phyloP scores from a whole-genome alignment of 1,140 invertebrate genomes.

The Drosophila repletoides region DNA sequence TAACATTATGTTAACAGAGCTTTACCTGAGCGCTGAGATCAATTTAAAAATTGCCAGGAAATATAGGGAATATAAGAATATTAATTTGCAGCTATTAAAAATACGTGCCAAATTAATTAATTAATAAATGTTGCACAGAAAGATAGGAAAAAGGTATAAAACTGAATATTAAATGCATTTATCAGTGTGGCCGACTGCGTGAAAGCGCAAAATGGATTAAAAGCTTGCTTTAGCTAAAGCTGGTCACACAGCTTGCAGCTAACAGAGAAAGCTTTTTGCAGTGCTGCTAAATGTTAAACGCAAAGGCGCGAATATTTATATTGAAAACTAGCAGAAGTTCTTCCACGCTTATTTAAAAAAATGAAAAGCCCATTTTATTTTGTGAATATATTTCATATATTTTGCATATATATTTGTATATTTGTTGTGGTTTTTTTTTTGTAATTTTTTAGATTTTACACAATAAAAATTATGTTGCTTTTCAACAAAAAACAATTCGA shows the following conservation, averaged over 20 bases:
- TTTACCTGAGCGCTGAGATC: slow-evolving; percentile 29
- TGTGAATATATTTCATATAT: slow-evolving; percentile 54
- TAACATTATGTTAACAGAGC: slow-evolving; percentile 13
- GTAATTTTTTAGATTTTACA: slow-evolving; percentile 42
- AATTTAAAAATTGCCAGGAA: background rate
- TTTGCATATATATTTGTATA: slow-evolving; percentile 54
- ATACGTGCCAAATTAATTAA: background rate
- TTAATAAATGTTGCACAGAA: background rate
- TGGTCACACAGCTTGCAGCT: slow-evolving; percentile 13
- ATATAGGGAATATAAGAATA: background rate
- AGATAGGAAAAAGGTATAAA: slow-evolving; percentile 24
- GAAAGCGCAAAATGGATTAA: background rate
- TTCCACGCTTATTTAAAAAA: background rate
- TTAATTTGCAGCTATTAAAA: background rate
- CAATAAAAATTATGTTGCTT: slow-evolving; percentile 53
- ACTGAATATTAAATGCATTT: slow-evolving; percentile 9
- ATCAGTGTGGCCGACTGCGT: slow-evolving; percentile 9
- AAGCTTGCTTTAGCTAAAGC: background rate
- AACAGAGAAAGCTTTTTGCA: background rate
- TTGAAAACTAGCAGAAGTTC: too few relatives aligned
- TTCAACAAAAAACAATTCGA: slow-evolving; percentile 55
- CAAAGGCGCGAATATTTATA: background rate
- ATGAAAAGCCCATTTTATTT: slow-evolving; percentile 11
- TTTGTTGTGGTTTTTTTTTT: slow-evolving; percentile 41
- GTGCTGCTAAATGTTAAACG: background rate